Conservation (phyloP, 2,113 vertebrate genomes). For the Myotis lucifugus region DNA sequence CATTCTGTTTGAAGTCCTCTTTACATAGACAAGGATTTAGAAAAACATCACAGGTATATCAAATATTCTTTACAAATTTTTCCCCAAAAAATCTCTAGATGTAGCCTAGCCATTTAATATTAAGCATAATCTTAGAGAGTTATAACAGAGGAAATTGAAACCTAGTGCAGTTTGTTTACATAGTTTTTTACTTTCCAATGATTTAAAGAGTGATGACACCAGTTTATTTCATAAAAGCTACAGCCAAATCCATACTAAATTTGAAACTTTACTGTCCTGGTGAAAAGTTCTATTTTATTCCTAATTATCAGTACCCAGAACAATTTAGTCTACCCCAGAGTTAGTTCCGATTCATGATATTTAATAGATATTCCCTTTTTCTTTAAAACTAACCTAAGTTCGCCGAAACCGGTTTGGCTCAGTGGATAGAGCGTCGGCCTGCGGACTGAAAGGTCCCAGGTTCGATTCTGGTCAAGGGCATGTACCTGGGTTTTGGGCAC, state of each 20-base stretch:
- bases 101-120: neutral
- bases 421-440: no score
- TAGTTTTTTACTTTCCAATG: neutral
- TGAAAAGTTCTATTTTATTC: constrained; percentile 38
- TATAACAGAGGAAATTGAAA: neutral
- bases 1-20: neutral
- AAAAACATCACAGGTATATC: neutral
- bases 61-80: neutral
- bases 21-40: neutral
- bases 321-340: neutral
- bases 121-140: neutral
- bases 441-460: no score
- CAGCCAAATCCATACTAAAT: neutral
- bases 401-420: no score
- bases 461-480: no score
- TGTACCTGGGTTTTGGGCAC: no score
- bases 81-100: neutral
- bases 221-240: neutral
- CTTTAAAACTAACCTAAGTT: neutral
- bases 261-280: neutral
- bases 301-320: neutral
- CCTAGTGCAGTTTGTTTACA: neutral
- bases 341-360: neutral
- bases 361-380: neutral
- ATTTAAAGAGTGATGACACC: neutral